A percentile compares a stretch with the other conserved stretches of the same genome.
Evolutionary conservation across 1,140 invertebrate genomes (phyloP).

Genomic region (Matsumurasca onukii): DNA sequence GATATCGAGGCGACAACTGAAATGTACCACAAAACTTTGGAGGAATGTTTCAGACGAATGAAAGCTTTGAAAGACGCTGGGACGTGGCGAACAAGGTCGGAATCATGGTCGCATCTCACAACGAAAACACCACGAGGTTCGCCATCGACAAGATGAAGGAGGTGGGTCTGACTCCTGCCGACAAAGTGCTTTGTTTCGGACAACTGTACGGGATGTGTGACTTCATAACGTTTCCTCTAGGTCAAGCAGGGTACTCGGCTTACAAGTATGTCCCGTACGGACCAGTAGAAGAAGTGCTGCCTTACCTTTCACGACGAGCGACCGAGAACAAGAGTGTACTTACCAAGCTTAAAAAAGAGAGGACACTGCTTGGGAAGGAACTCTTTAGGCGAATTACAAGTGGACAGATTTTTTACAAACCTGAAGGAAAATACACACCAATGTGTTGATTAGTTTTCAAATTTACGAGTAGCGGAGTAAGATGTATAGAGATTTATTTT

Average conservation of each 20-base stretch:
- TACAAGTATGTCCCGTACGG: conserved; percentile 99
- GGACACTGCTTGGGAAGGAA: conserved; percentile 70
- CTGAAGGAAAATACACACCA: conserved; percentile 50
- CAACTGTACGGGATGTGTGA: conserved; percentile 98
- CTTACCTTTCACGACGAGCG: conserved; percentile 92
- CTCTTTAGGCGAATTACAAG: conserved; percentile 67
- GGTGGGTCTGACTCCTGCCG: conserved; percentile 78
- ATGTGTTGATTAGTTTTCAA: too few species aligned
- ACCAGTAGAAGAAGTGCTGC: conserved; percentile 93
- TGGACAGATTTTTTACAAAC: conserved; percentile 80
- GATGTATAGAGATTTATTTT: too few species aligned
- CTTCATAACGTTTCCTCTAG: conserved; percentile 92
- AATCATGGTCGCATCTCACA: conserved; percentile 97
- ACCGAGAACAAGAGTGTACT: conserved; percentile 91
- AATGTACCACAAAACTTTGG: conserved; percentile 85
- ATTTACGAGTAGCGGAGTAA: too few species aligned
- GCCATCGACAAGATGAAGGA: conserved; percentile 87
- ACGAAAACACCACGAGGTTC: conserved; percentile 94
- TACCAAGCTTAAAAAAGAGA: conserved; percentile 86
- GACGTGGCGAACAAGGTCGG: conserved; percentile 75
- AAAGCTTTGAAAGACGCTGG: conserved; percentile 68
- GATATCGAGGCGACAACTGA: conserved; percentile 88
- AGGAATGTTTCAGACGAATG: conserved; percentile 80
- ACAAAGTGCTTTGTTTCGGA: conserved; percentile 87
- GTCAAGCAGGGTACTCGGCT: conserved; percentile 96